phyloP scores from a whole-genome alignment of 2,113 vertebrate genomes.

The Columba livia region DNA sequence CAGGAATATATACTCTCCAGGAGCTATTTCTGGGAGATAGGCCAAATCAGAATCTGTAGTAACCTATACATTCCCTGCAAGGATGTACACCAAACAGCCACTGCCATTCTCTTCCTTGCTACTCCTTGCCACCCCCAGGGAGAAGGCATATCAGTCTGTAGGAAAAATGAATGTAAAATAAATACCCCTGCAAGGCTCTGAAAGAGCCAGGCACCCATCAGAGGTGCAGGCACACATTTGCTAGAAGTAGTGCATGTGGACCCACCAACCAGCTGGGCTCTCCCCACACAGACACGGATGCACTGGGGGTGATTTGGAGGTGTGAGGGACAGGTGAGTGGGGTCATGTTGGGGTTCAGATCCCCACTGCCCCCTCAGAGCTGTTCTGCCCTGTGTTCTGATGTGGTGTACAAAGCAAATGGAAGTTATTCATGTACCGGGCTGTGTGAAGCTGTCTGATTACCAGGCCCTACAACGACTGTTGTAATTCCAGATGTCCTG shows the following conservation, averaged over 20 bases:
- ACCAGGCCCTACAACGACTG: neutral
- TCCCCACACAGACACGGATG: fast-evolving
- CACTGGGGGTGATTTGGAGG: neutral
- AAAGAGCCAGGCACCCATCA: neutral
- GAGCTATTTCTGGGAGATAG: conserved; percentile 34
- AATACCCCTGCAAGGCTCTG: neutral
- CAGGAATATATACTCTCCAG: conserved; percentile 17
- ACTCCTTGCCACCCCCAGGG: fast-evolving
- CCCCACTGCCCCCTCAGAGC: neutral
- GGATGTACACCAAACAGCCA: neutral
- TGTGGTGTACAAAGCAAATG: neutral
- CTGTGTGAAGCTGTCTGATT: neutral
- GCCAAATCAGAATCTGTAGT: neutral
- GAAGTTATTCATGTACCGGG: neutral
- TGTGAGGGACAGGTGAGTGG: neutral
- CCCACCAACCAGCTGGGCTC: neutral
- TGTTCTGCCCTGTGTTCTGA: neutral
- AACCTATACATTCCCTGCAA: neutral
- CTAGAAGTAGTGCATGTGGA: neutral
- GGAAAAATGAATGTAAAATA: neutral
- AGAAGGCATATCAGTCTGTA: neutral
- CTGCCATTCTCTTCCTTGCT: neutral
- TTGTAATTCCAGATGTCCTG: neutral
- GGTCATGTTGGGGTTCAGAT: neutral
- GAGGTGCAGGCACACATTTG: neutral